These are phyloP conservation scores for Pomatorhinus ruficollis DNA, from an alignment of 2,113 vertebrate species.

Conservation along the genomic window DNA sequence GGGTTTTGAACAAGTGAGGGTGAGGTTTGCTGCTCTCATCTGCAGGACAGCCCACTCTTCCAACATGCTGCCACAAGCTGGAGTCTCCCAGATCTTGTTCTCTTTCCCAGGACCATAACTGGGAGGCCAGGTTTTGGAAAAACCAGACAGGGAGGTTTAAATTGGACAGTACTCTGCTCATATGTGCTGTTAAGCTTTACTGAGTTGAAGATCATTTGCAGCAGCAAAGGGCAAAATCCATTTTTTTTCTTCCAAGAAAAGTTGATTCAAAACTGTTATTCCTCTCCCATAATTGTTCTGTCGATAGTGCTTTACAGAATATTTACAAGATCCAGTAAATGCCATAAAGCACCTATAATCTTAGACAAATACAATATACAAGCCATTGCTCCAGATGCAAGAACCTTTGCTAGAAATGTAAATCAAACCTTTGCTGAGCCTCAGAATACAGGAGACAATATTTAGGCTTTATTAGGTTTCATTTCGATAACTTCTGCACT, in stretches of 20 bases:
- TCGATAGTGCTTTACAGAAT: background rate
- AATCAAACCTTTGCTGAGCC: conserved; percentile 42
- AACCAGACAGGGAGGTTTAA: background rate
- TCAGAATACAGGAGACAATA: background rate
- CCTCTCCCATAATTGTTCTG: conserved; percentile 18
- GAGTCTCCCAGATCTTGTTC: background rate
- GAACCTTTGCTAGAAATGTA: conserved; percentile 36
- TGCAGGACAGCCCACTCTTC: background rate
- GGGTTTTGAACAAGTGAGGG: background rate
- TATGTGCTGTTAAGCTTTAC: background rate
- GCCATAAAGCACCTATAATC: conserved; percentile 25
- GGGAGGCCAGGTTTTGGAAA: background rate
- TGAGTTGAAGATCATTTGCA: background rate
- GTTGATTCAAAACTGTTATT: conserved; percentile 18
- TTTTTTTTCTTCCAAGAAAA: background rate
- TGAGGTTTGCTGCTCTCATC: background rate
- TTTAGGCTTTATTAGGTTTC: conserved; percentile 41
- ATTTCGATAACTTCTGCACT: background rate
- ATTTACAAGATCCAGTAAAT: conserved; percentile 39
- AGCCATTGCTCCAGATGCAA: conserved; percentile 13
- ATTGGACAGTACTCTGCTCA: background rate
- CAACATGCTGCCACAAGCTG: rapidly evolving
- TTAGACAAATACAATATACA: conserved; percentile 23
- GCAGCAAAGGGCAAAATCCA: background rate
- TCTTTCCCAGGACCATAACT: background rate